Evolutionary conservation across 2,113 vertebrate species (phyloP).

Genomic region (Carlito syrichta): DNA sequence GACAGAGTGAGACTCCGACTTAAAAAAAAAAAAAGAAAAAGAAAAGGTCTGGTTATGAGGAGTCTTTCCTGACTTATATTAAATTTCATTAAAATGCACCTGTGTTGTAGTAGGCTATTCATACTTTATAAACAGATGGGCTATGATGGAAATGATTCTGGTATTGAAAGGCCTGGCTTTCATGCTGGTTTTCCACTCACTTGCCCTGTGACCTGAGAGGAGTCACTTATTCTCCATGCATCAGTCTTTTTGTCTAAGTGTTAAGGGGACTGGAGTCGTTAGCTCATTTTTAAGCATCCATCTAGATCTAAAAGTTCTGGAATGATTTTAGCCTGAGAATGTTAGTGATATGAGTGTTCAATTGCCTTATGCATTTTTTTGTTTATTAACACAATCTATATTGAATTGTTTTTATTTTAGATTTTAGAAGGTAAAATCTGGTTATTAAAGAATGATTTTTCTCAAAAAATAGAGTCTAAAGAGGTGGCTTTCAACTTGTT

Average conservation of each 20-base stretch:
- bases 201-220: neutral
- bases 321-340: neutral
- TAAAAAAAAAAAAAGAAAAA: too few relatives aligned
- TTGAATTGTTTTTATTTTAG: neutral
- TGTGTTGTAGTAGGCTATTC: neutral
- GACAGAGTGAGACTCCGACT: too few relatives aligned
- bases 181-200: accelerated
- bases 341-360: neutral
- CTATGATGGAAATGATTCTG: neutral
- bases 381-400: neutral
- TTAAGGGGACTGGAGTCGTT: neutral
- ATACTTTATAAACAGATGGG: neutral
- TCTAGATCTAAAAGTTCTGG: neutral
- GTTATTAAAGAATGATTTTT: constrained; percentile 13
- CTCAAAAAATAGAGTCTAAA: neutral
- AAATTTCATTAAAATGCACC: neutral
- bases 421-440: neutral
- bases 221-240: neutral
- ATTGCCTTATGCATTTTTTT: neutral
- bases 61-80: neutral
- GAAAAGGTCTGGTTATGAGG: too few relatives aligned
- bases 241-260: neutral
- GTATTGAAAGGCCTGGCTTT: neutral
- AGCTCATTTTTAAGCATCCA: neutral
- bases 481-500: neutral